Percentiles rank a stretch among this genome's conserved stretches.
Conservation (phyloP, 2,113 vertebrate genomes). For the Chionodraco myersi region DNA sequence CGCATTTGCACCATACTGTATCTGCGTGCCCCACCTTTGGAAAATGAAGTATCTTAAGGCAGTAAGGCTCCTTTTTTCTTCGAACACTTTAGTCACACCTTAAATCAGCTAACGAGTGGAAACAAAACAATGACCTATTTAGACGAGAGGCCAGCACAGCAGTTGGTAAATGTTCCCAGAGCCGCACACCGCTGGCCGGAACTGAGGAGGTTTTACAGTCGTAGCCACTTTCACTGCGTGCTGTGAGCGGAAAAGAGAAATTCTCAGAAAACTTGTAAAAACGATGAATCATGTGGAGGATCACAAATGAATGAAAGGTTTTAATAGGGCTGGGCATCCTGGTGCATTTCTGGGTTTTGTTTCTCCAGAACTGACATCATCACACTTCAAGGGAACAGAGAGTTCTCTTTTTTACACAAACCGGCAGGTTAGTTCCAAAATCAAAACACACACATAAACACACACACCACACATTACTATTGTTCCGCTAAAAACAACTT, state of each 20-base stretch:
- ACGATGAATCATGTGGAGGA: constrained; percentile 27
- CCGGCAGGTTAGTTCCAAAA: constrained; percentile 45
- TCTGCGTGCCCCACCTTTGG: constrained; percentile 25
- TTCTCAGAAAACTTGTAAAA: not conserved
- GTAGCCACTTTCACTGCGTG: constrained; percentile 29
- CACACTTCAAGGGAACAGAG: constrained; percentile 51
- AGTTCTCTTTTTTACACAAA: constrained; percentile 39
- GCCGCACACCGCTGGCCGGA: constrained; percentile 26
- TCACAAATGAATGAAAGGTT: constrained; percentile 32
- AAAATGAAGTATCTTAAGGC: constrained; percentile 24
- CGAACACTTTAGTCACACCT: constrained; percentile 61
- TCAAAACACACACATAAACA: constrained; percentile 14
- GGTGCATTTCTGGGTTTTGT: constrained; percentile 51
- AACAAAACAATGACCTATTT: constrained; percentile 74
- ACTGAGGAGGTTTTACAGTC: constrained; percentile 28
- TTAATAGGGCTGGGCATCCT: constrained; percentile 24
- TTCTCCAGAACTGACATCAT: constrained; percentile 43
- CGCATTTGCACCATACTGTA: constrained; percentile 21
- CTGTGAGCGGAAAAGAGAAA: constrained; percentile 1
- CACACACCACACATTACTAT: constrained; percentile 24
- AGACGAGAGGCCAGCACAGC: constrained; percentile 49
- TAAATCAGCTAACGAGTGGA: constrained; percentile 56
- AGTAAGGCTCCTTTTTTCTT: constrained; percentile 37
- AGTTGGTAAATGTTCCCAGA: constrained; percentile 57
- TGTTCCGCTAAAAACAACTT: constrained; percentile 66